A percentile compares a stretch with the other conserved stretches of the same genome.
These are phyloP conservation scores for Clarias pachynema DNA, from an alignment of 2,797 vertebrate species.

Conservation along the genomic window DNA sequence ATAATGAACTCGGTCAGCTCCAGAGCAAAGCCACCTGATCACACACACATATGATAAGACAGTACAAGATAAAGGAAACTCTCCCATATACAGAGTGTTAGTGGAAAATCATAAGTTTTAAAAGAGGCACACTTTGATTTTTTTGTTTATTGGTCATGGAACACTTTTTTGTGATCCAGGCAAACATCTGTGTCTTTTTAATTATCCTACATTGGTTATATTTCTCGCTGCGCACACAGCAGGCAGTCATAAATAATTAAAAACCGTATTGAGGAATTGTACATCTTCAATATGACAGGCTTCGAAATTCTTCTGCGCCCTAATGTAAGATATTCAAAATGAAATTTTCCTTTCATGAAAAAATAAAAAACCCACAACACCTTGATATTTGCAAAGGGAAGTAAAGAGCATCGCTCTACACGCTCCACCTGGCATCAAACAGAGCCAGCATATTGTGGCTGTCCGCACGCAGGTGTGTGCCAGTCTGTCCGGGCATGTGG, in stretches of 20 bases:
- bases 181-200: conserved; percentile 29
- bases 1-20: conserved; percentile 78
- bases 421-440: conserved; percentile 45
- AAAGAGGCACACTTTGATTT: neutral
- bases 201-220: neutral
- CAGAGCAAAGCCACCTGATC: conserved; percentile 76
- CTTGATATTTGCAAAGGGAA: conserved; percentile 6
- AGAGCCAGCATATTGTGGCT: conserved; percentile 55
- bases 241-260: conserved; percentile 10
- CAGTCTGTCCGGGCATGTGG: conserved; percentile 48
- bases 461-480: conserved; percentile 56
- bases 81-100: neutral
- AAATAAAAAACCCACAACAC: neutral
- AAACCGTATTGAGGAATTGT: neutral
- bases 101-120: neutral
- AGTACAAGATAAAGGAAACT: neutral
- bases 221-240: neutral
- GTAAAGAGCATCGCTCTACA: conserved; percentile 22
- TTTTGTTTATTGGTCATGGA: neutral
- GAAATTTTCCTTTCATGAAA: neutral
- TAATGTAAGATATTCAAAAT: neutral
- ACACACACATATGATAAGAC: neutral
- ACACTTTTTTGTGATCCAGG: neutral
- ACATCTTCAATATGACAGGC: neutral
- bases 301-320: neutral